These are phyloP conservation scores for Neuroscelio doddi DNA, from an alignment of 2,888 invertebrate genomes.

Conservation along the genomic window DNA sequence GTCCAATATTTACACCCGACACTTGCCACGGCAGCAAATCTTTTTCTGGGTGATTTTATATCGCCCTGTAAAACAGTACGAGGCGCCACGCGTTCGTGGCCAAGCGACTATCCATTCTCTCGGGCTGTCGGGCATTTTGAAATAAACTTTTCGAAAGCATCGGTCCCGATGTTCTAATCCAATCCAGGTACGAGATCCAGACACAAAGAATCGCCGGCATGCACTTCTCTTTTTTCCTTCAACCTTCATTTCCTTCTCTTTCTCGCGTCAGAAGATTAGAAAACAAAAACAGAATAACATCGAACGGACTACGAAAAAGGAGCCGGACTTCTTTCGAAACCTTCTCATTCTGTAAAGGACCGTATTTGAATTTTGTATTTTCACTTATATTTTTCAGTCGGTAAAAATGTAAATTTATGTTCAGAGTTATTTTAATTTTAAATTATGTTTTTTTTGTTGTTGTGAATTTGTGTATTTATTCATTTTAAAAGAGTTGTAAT, in stretches of 20 bases:
- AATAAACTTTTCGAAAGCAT: conserved; percentile 3
- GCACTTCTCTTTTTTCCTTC: conserved; percentile 19
- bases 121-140: not conserved
- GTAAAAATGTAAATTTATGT: too few species aligned
- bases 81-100: conserved; percentile 8
- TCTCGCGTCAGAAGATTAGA: not conserved
- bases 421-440: too few species aligned
- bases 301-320: too few species aligned
- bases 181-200: conserved; percentile 6
- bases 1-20: not conserved
- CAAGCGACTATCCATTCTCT: not conserved
- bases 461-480: too few species aligned
- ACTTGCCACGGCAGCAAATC: conserved; percentile 6
- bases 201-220: conserved; percentile 11
- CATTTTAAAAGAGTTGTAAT: too few species aligned
- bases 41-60: not conserved
- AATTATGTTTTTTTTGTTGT: too few species aligned
- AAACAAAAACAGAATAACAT: not conserved
- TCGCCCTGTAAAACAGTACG: conserved; percentile 3
- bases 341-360: not conserved
- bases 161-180: conserved; percentile 1
- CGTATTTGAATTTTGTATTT: not conserved
- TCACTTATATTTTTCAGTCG: not conserved
- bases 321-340: not conserved
- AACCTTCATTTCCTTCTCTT: conserved; percentile 25